phyloP scores from a whole-genome alignment of 2,797 vertebrate species.

The Pteronotus mesoamericanus region DNA sequence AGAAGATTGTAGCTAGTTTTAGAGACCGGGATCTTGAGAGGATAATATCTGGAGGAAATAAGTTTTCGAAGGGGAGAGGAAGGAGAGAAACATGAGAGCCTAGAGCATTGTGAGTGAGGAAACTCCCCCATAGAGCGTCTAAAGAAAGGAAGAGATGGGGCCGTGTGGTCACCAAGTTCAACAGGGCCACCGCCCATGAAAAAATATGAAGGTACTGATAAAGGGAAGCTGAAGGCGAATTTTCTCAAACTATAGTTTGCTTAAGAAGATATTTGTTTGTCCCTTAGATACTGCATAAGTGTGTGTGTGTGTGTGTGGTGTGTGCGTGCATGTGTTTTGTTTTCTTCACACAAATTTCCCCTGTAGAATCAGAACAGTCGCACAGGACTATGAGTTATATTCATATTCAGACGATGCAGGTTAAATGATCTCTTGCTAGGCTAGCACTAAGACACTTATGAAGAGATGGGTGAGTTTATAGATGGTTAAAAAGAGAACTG shows the following conservation, averaged over 20 bases:
- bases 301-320: not conserved
- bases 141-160: not conserved
- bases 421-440: not conserved
- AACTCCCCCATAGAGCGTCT: not conserved
- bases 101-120: not conserved
- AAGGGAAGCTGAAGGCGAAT: not conserved
- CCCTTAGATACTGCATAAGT: not conserved
- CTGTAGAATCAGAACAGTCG: not conserved
- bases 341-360: not conserved
- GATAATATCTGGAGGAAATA: slow-evolving; percentile 1
- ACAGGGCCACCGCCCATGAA: too few species aligned
- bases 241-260: not conserved
- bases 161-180: not conserved
- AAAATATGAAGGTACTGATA: not conserved
- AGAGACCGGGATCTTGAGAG: slow-evolving; percentile 9
- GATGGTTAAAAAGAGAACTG: not conserved
- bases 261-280: not conserved
- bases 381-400: not conserved
- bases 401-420: not conserved
- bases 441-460: not conserved
- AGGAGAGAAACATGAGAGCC: not conserved
- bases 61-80: not conserved
- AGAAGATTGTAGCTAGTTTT: slow-evolving; percentile 49
- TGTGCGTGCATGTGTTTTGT: not conserved
- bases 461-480: not conserved